Evolutionary conservation across 2,113 vertebrate genomes (phyloP), one percentile per base, ranked within the genome.

Genomic region (Brachyistius frenatus): DNA sequence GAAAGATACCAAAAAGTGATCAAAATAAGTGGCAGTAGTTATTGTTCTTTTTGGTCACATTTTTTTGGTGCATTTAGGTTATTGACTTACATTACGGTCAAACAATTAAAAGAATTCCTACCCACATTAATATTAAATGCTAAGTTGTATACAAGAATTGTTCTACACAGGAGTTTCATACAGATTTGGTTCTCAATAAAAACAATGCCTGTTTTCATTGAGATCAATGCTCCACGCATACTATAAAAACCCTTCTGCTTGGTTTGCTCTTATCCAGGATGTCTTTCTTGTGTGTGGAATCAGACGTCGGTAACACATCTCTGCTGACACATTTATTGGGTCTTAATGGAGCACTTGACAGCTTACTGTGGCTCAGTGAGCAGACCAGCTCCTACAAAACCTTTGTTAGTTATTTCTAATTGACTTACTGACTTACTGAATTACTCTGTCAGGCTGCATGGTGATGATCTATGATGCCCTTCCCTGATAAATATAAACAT

Each of bases 261-360:
- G 54, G 8, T 50, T 78, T 30, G 37, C 55, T 77, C 55, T 81
- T 72, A 50, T 66, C 73, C 50, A 16, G 37, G 56, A 67, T 68
- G 73, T 80, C 54, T 80, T 73, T 85, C 41, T 79, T 33, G 53
- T 55, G 76, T 77, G 50, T 60, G 69, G 63, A 73, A 75, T 82
- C 60, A 80, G 78, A 80, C 86, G 81, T 83, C 73, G 81, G 71
- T 85, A 72, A 64, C 67, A 62, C 63, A 76, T 80, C 66, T 82
- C 68, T 23, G 57, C 41, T 53, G 75, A 60, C 77, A 77, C 80
- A 84, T 90, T 83, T 87, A 84, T 76, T 78, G 65, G 33, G 75
- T 84, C 75, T 74, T 87, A 86, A 87, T 83, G 84, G 86, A 54
- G 73, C 86, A 73, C 75, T 74, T 86, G 82, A 89, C 87, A 80